A percentile compares a stretch with the other conserved stretches of the same genome.
Evolutionary conservation across 1,140 invertebrate species (phyloP).

Genomic region (Lucilia sericata): DNA sequence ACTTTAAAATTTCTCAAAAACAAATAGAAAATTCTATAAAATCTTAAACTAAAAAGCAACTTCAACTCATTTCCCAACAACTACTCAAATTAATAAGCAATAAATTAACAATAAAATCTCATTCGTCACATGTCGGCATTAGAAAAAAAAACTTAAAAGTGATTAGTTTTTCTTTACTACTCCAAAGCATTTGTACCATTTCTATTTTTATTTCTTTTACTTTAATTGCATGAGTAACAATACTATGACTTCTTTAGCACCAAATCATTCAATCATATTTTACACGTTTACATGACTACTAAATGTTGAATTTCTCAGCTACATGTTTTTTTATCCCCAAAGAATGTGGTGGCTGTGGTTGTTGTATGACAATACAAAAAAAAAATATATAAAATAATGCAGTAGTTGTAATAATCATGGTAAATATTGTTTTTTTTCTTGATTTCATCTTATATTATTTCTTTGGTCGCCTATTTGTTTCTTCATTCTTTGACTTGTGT

Average conservation of each 20-base stretch:
- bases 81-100: slow-evolving; percentile 2
- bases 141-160: not conserved
- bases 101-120: slow-evolving; percentile 15
- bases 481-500: not conserved
- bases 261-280: slow-evolving; percentile 22
- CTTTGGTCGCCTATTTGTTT: not conserved
- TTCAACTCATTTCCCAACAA: not conserved
- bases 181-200: not conserved
- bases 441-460: too few species aligned
- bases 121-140: slow-evolving; percentile 25
- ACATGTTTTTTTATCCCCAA: not conserved
- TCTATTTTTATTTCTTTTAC: not conserved
- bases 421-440: not conserved
- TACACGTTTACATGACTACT: slow-evolving; percentile 22
- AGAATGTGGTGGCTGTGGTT: not conserved
- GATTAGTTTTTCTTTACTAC: slow-evolving; percentile 2
- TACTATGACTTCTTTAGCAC: not conserved
- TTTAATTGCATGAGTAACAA: slow-evolving; percentile 5
- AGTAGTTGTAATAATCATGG: not conserved
- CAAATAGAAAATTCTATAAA: too few species aligned
- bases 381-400: too few species aligned
- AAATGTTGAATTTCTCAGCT: not conserved
- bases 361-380: not conserved
- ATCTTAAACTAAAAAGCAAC: too few species aligned
- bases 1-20: too few species aligned